Base-by-base conservation (phyloP, 1,140 invertebrate species). In the Bradysia coprophila region DNA sequence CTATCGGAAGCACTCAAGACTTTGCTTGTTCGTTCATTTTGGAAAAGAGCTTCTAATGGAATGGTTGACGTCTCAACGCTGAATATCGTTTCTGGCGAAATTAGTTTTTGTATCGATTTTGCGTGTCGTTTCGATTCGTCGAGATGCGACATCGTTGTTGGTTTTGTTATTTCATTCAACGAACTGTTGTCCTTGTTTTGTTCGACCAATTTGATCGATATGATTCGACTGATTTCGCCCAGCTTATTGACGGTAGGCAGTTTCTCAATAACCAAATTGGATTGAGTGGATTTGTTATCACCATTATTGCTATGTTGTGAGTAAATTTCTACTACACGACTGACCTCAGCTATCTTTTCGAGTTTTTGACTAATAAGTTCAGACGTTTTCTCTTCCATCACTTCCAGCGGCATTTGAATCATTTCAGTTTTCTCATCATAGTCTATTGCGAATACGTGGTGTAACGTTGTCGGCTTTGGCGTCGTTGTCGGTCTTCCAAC, bases 191-290 rank as follows among this genome's bases (percentile, higher is more conserved):
- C 11, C 28, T 21, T 1, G 42, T 4, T 3, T 18, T 40, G 51
- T 11, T 61, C 57, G 1, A 53, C 54, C 1, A 61, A 58, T 38
- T 76, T 75, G 18, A 77, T 75, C 24, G 71, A 64, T 43, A 71
- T 75, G 40, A 70, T 69, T 48, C 74, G 62, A 54, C 69, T 75
- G 1, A 77, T 72, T 57, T 73, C 73, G 41, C 75, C 73, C 43
- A 76, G 67, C 64, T 71, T 71, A 51, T 75, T 69, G 2, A 74
- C 51, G 9, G 64, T 66, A 4, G 72, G 70, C 51, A 69, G 61
- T 40, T 65, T 65, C 49, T 72, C 68, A 34, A 71, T 56, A 38
- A 62, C 64, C 23, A 70, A 11, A 0, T 32, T 38, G 16, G 47
- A 45, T 18, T 24, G 52, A 49, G 62, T 54, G 2, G 63, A 59